A percentile compares a stretch with the other conserved stretches of the same genome.
phyloP scores from a whole-genome alignment of 35 echinoderm and acorn worm species.

The Chiridota heheva region DNA sequence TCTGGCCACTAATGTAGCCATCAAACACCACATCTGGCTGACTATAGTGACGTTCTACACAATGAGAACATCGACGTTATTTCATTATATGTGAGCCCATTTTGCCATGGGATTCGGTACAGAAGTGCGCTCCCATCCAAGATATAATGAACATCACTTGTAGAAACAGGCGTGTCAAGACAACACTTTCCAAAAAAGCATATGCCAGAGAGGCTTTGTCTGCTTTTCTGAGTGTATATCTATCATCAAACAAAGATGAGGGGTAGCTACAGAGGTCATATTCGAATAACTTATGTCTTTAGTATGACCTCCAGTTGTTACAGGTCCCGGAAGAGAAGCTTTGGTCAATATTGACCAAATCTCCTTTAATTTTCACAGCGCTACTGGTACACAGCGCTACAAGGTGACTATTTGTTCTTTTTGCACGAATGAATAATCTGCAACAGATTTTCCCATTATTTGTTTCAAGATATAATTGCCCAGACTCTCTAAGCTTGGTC shows the following conservation, averaged over 20 bases:
- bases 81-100: conserved; percentile 18
- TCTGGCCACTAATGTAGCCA: conserved; percentile 35
- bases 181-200: conserved; percentile 13
- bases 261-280: conserved; percentile 74
- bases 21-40: conserved; percentile 50
- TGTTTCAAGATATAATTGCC: conserved; percentile 30
- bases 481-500: conserved; percentile 23
- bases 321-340: conserved; percentile 46
- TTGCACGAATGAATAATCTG: conserved; percentile 44
- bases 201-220: conserved; percentile 37
- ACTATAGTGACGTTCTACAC: conserved; percentile 33
- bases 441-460: conserved; percentile 22
- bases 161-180: background rate
- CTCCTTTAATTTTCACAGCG: conserved; percentile 23
- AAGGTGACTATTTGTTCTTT: conserved; percentile 39
- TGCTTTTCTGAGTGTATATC: background rate
- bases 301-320: background rate
- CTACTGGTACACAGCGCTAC: no score
- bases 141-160: conserved; percentile 42
- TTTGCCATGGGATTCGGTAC: conserved; percentile 46
- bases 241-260: conserved; percentile 46
- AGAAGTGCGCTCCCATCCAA: conserved; percentile 64
- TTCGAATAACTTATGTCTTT: conserved; percentile 3
- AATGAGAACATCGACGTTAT: conserved; percentile 1
- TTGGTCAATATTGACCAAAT: conserved; percentile 36